phyloP scores from a whole-genome alignment of 1,140 invertebrate species.

The Eciton burchellii region DNA sequence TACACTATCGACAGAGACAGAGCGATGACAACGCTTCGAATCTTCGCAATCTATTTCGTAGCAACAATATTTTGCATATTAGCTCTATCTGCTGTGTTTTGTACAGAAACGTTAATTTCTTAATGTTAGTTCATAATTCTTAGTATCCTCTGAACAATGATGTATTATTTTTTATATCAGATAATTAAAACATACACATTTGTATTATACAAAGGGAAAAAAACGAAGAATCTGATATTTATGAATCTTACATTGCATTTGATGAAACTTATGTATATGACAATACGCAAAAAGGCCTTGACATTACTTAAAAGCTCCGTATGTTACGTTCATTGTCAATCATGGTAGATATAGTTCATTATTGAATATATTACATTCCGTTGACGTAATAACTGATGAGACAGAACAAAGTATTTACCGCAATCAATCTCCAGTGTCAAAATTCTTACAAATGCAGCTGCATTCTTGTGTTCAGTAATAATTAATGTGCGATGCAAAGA shows the following conservation, averaged over 20 bases:
- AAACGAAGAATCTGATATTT: slow-evolving; percentile 64
- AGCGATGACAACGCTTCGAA: slow-evolving; percentile 70
- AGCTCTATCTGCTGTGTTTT: slow-evolving; percentile 62
- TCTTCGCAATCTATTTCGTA: slow-evolving; percentile 68
- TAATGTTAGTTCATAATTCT: slow-evolving; percentile 70
- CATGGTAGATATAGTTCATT: slow-evolving; percentile 62
- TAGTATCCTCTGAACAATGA: slow-evolving; percentile 69
- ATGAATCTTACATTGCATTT: slow-evolving; percentile 71
- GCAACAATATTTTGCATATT: slow-evolving; percentile 63
- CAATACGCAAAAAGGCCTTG: slow-evolving; percentile 71
- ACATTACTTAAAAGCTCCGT: slow-evolving; percentile 64
- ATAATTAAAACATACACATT: slow-evolving; percentile 65
- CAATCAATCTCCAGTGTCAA: slow-evolving; percentile 49
- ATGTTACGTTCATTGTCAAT: slow-evolving; percentile 56
- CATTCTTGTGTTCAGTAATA: slow-evolving; percentile 67
- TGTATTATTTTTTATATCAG: slow-evolving; percentile 74
- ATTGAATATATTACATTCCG: slow-evolving; percentile 66
- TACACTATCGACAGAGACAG: slow-evolving; percentile 8
- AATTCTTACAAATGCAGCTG: slow-evolving; percentile 43
- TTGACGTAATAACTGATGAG: slow-evolving; percentile 51
- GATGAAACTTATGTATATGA: slow-evolving; percentile 72
- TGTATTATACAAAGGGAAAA: slow-evolving; percentile 51
- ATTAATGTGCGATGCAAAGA: slow-evolving; percentile 64
- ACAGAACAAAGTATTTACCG: slow-evolving; percentile 44
- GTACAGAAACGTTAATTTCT: slow-evolving; percentile 66